A percentile compares a stretch with the other conserved stretches of the same genome.
Evolutionary conservation across 2,797 vertebrate genomes (phyloP).

Genomic region (Etheostoma perlongum): DNA sequence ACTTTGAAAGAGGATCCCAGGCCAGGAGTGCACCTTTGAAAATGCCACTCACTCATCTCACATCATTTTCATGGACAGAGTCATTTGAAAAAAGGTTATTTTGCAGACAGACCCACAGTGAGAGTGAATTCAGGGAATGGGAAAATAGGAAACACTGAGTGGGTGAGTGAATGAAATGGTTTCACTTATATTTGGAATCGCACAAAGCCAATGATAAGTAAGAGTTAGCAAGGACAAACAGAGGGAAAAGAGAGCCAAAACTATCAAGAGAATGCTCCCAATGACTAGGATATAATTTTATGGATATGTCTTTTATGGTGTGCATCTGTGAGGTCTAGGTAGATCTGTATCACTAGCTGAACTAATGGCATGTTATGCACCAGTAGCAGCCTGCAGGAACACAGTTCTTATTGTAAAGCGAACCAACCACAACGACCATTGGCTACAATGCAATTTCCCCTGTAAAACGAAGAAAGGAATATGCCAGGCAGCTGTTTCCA

Average conservation of each 20-base stretch:
- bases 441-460: constrained; percentile 75
- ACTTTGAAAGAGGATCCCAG: constrained; percentile 81
- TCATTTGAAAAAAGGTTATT: constrained; percentile 79
- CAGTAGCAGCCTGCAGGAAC: constrained; percentile 53
- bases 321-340: constrained; percentile 51
- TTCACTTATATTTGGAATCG: constrained; percentile 60
- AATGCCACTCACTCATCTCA: constrained; percentile 71
- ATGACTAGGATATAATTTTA: constrained; percentile 18
- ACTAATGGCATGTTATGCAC: constrained; percentile 53
- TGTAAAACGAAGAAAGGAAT: constrained; percentile 60
- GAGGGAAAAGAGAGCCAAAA: constrained; percentile 4
- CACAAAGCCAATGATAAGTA: constrained; percentile 55
- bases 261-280: constrained; percentile 26
- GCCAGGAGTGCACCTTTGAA: constrained; percentile 73
- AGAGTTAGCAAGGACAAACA: constrained; percentile 41
- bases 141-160: constrained; percentile 56
- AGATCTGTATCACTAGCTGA: constrained; percentile 37
- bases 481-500: constrained; percentile 77
- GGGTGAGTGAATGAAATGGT: constrained; percentile 56
- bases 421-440: constrained; percentile 61
- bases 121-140: constrained; percentile 58
- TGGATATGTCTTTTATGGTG: constrained; percentile 12
- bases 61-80: constrained; percentile 61
- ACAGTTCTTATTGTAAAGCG: constrained; percentile 61
- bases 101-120: constrained; percentile 47